Percentiles rank a stretch among this genome's conserved stretches.
Evolutionary conservation across 37 sponge, comb jelly and placozoan genomes (phyloP).

Genomic region (Theonella swinhoei): DNA sequence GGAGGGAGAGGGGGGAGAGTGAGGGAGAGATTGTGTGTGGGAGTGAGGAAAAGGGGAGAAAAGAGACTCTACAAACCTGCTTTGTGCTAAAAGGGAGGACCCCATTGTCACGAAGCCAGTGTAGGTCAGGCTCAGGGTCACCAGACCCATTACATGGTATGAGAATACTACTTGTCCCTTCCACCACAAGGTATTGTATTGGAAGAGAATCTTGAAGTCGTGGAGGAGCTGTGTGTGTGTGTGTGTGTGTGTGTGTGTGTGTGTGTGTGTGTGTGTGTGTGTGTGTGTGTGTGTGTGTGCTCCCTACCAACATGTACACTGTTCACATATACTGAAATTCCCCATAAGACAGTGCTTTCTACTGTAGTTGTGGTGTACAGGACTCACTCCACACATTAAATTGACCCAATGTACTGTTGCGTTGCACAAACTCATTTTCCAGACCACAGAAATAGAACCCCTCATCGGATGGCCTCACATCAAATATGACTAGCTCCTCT

Average conservation of each 20-base stretch:
- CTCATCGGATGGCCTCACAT: background rate
- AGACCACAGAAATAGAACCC: background rate
- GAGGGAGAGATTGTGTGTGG: too few species aligned
- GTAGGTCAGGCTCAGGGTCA: conserved; percentile 42
- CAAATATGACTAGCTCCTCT: background rate
- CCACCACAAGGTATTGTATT: background rate
- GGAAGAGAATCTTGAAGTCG: background rate
- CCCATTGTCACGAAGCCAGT: conserved; percentile 18
- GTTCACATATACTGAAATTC: background rate
- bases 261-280: background rate
- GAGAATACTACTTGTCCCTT: background rate
- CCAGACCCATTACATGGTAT: conserved; percentile 48
- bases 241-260: background rate
- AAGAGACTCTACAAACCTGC: background rate
- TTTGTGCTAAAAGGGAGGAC: background rate
- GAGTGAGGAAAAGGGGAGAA: background rate
- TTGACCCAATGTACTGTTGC: background rate
- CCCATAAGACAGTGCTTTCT: too few species aligned
- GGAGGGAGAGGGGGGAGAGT: too few species aligned
- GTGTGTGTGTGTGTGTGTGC: background rate
- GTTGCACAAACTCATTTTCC: background rate
- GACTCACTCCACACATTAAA: background rate
- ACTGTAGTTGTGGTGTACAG: background rate
- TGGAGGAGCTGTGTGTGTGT: background rate
- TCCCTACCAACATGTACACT: background rate